These are phyloP conservation scores for Stigmatopora nigra DNA, from an alignment of 2,113 vertebrate species.

Conservation along the genomic window DNA sequence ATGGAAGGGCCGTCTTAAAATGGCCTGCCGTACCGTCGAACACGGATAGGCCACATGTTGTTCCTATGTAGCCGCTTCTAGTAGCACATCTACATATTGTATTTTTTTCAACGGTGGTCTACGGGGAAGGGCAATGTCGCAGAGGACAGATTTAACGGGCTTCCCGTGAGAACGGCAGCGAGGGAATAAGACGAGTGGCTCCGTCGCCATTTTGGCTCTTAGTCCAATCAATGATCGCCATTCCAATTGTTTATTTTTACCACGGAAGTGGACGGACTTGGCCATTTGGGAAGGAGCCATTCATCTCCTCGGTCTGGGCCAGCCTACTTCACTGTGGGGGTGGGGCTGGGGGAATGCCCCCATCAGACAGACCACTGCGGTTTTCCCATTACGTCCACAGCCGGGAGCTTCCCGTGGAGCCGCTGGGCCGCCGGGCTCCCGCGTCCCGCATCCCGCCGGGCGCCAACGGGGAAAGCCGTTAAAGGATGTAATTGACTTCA, in stretches of 20 bases:
- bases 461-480: conserved; percentile 50
- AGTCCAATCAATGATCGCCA: no score
- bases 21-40: no score
- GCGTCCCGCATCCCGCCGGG: conserved; percentile 35
- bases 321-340: neutral
- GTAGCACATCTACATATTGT: no score
- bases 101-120: no score
- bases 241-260: no score
- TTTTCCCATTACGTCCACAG: conserved; percentile 53
- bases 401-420: conserved; percentile 34
- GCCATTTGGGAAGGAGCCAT: neutral
- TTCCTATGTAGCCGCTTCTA: neutral
- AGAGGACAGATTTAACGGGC: no score
- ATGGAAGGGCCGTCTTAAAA: no score
- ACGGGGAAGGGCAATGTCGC: no score
- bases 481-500: conserved; percentile 52
- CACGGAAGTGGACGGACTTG: neutral
- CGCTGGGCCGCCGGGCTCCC: conserved; percentile 26
- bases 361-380: conserved; percentile 33
- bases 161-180: no score
- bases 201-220: no score
- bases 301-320: neutral
- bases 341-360: conserved; percentile 12
- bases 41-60: conserved; percentile 1
- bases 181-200: no score